phyloP scores from a whole-genome alignment of 1,140 invertebrate species.

The Orussus abietinus region DNA sequence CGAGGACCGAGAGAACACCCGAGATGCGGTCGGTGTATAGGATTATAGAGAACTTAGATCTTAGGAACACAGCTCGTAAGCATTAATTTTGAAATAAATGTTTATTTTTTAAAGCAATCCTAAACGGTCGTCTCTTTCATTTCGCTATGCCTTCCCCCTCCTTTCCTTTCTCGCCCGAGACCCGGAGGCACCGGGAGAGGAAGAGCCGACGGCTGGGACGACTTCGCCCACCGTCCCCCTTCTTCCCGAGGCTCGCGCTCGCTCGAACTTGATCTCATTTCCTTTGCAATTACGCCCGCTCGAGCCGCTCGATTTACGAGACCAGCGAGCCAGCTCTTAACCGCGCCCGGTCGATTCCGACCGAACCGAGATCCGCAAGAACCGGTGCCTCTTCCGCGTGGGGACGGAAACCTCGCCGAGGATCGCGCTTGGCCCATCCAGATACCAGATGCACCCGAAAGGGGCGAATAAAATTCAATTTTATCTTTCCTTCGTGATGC shows the following conservation, averaged over 20 bases:
- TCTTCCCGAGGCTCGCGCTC: conserved; percentile 26
- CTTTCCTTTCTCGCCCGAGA: conserved; percentile 6
- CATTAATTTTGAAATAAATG: conserved; percentile 53
- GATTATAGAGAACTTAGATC: conserved; percentile 34
- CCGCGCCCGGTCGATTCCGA: no score
- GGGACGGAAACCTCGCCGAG: no score
- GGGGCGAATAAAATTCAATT: no score
- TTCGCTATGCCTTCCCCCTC: conserved; percentile 2
- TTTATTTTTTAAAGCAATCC: conserved; percentile 51
- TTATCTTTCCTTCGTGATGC: no score
- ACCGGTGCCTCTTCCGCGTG: conserved; percentile 1
- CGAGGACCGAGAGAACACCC: conserved; percentile 29
- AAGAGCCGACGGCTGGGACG: conserved; percentile 5
- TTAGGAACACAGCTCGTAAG: conserved; percentile 45
- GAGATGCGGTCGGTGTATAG: conserved; percentile 38
- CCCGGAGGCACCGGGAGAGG: background rate
- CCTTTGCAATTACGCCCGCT: conserved; percentile 32
- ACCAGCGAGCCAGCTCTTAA: conserved; percentile 14
- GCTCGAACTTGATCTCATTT: conserved; percentile 46
- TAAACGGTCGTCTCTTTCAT: conserved; percentile 17
- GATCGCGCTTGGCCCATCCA: no score
- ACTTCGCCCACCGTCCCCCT: conserved; percentile 7
- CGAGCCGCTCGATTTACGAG: conserved; percentile 1
- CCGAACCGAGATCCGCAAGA: no score
- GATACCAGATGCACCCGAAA: no score